Base-by-base conservation (phyloP, 2,888 invertebrate species). In the Epinotia brunnichana region DNA sequence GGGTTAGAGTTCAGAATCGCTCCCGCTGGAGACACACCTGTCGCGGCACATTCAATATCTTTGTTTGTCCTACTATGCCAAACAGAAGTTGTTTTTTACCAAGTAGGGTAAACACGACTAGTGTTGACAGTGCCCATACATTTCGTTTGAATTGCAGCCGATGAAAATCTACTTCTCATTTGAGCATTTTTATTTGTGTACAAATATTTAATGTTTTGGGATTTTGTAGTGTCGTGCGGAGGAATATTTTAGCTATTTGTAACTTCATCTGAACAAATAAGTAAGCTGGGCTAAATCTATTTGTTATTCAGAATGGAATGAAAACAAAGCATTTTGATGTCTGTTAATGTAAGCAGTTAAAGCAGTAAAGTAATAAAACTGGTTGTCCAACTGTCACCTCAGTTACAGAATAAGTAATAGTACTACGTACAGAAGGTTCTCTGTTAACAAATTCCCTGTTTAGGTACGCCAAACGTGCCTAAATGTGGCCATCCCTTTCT, bases 131-230 rank as follows among this genome's bases (percentile, higher is more conserved):
- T 57, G 41, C 63, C 57, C 69, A 63, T 73, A 73, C 73, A 68
- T 64, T 69, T 62, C 54, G 59, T 61, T 51, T 35, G 62, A 54
- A 57, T 67, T 62, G 68, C 72, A 62, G 67, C 68, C 56, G 60
- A 68, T 68, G 67, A 17, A 72, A 73, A 73, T 73, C 73, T 62
- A 68, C 69, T 73, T 73, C 73, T 73, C 59, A 73, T 73, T 73
- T 68, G 53, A 53, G 51, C 19, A 39, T 57, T 71, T 35, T 67
- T 61, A 41, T 70, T 70, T 64, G 48, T 57, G 48, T 53, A 62
- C 68, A 67, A 68, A 68, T 73, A 73, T 68, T 69, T 69, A 59
- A 68, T 61, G 24, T 68, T 73, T 60, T 61, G 21, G 13, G 39
- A 24, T 1, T 56, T 51, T 57, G 39, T 56, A 51, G 35, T 60